phyloP scores from a whole-genome alignment of 2,888 invertebrate species.

The Pollenia amentaria region DNA sequence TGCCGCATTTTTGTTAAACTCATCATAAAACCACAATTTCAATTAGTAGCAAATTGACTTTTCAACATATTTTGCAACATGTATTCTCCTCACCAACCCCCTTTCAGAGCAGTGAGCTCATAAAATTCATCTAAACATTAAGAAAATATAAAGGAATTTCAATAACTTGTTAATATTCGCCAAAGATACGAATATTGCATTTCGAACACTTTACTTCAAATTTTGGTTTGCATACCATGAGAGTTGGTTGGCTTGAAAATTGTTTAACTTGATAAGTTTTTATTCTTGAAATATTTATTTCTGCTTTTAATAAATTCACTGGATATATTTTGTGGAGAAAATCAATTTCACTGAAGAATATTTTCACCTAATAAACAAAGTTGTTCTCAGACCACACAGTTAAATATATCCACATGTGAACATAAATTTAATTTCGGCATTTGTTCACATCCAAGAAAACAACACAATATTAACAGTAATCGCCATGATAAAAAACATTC shows the following conservation, averaged over 20 bases:
- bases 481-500: no score
- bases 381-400: neutral
- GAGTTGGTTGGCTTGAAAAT: no score
- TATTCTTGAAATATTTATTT: no score
- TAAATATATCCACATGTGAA: neutral
- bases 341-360: slow-evolving; percentile 12
- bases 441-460: no score
- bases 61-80: slow-evolving; percentile 12
- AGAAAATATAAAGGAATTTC: slow-evolving; percentile 1
- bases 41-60: slow-evolving; percentile 38
- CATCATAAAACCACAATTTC: slow-evolving; percentile 35
- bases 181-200: neutral
- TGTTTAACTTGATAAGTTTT: no score
- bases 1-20: slow-evolving; percentile 9
- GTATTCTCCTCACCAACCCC: neutral
- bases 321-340: neutral
- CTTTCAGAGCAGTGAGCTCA: neutral
- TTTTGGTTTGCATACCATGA: no score
- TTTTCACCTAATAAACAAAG: slow-evolving; percentile 15
- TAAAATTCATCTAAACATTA: neutral
- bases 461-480: no score
- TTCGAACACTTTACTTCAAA: neutral
- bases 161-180: neutral
- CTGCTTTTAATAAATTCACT: no score
- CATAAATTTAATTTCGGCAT: neutral